A percentile compares a stretch with the other conserved stretches of the same genome.
These are phyloP conservation scores for Presbytis comata DNA, from an alignment of 2,797 vertebrate species.

Conservation along the genomic window DNA sequence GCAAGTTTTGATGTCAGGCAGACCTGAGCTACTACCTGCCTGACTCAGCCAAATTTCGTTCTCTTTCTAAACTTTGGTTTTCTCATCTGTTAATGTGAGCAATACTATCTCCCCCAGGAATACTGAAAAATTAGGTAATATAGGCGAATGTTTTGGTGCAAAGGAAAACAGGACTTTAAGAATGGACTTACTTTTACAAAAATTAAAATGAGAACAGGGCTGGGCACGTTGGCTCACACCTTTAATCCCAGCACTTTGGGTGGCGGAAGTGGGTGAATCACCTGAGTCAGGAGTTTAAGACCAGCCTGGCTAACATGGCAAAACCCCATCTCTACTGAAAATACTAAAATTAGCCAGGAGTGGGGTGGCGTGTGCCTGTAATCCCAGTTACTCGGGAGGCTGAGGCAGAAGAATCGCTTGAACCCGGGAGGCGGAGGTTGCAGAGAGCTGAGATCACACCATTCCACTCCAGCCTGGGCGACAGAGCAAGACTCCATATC, in stretches of 20 bases:
- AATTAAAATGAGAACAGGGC: background rate
- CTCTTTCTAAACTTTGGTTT: background rate
- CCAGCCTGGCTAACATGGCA: background rate
- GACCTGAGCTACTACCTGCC: background rate
- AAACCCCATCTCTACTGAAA: background rate
- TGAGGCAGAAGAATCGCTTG: background rate
- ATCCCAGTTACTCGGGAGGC: background rate
- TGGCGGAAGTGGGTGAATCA: background rate
- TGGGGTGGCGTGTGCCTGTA: accelerated
- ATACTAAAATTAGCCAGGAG: background rate
- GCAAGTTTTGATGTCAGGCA: background rate
- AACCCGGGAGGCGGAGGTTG: background rate
- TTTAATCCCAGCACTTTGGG: background rate
- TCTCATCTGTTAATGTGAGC: background rate
- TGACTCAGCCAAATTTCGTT: constrained; percentile 9
- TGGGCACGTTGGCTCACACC: background rate
- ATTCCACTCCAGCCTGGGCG: background rate
- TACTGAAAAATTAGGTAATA: background rate
- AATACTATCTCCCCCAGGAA: background rate
- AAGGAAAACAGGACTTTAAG: background rate
- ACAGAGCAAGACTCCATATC: background rate
- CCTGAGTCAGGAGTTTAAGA: background rate
- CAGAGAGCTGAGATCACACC: background rate
- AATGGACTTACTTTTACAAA: constrained; percentile 8
- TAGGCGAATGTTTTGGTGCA: background rate